A percentile compares a stretch with the other conserved stretches of the same genome.
Conservation (phyloP, 2,888 invertebrate genomes). For the Muscina levida region DNA sequence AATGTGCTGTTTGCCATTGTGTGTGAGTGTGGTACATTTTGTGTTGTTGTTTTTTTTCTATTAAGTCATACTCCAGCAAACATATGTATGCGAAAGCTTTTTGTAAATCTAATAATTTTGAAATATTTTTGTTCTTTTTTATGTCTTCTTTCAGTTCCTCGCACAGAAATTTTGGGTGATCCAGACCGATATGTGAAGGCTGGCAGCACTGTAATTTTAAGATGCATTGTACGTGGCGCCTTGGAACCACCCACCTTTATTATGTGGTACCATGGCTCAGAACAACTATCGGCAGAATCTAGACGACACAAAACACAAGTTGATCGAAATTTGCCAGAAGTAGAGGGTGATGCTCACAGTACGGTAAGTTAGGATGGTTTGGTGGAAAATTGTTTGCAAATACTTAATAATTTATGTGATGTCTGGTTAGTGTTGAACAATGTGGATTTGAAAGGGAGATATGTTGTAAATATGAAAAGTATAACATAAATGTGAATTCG, state of each 20-base stretch:
- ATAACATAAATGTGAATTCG: too few species aligned
- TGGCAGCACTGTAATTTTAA: constrained; percentile 92
- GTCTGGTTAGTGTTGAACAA: too few species aligned
- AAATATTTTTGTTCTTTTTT: constrained; percentile 26
- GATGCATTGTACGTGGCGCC: constrained; percentile 94
- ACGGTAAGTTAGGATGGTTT: constrained; percentile 73
- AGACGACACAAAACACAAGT: constrained; percentile 78
- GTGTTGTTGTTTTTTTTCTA: neutral
- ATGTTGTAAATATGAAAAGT: too few species aligned
- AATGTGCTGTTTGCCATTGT: neutral
- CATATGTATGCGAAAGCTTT: neutral
- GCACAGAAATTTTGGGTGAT: constrained; percentile 93
- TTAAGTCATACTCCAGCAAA: neutral
- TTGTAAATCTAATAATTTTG: neutral
- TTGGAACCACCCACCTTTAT: constrained; percentile 95
- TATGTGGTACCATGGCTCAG: constrained; percentile 91
- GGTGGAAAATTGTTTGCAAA: too few species aligned
- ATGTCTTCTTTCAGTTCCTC: constrained; percentile 86
- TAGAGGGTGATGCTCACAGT: constrained; percentile 76
- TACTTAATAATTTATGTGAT: too few species aligned
- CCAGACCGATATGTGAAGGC: constrained; percentile 94
- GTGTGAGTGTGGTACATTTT: neutral
- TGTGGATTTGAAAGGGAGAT: too few species aligned
- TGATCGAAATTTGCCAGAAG: constrained; percentile 77
- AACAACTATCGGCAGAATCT: constrained; percentile 78